Evolutionary conservation across 2,888 invertebrate species (phyloP).

Genomic region (Augochlorella aurata): DNA sequence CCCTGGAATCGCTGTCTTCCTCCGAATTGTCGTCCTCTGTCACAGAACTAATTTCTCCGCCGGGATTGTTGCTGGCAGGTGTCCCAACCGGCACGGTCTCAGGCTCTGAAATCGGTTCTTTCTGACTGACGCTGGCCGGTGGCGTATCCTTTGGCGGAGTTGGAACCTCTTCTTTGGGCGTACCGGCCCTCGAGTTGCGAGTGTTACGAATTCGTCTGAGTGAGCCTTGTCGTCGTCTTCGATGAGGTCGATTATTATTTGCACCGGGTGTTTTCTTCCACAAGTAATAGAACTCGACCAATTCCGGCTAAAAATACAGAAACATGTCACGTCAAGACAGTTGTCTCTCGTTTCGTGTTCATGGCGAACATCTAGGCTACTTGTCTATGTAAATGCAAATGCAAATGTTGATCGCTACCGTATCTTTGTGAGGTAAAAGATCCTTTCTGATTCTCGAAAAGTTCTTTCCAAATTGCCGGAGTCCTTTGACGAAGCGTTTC

Average conservation of each 20-base stretch:
- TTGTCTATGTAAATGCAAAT: neutral
- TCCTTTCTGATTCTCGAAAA: constrained; percentile 99
- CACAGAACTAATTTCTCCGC: constrained; percentile 87
- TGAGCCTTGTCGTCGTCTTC: constrained; percentile 93
- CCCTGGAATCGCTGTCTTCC: constrained; percentile 96
- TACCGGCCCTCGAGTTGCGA: constrained; percentile 91
- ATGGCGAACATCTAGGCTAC: neutral
- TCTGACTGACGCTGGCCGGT: constrained; percentile 70
- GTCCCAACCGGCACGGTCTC: constrained; percentile 78
- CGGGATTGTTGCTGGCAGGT: constrained; percentile 76
- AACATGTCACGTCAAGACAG: neutral
- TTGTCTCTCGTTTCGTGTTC: neutral
- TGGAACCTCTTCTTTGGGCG: constrained; percentile 88
- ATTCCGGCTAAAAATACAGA: constrained; percentile 87
- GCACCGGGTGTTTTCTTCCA: constrained; percentile 99
- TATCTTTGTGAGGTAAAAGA: constrained; percentile 97
- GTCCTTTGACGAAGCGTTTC: constrained; percentile 98
- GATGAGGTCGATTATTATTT: constrained; percentile 96
- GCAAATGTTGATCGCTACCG: constrained; percentile 83
- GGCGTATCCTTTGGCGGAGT: constrained; percentile 82
- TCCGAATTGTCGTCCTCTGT: constrained; percentile 96
- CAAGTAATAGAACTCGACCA: constrained; percentile 99
- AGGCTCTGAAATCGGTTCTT: constrained; percentile 79
- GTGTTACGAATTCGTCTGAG: constrained; percentile 94
- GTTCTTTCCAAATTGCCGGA: constrained; percentile 99